Evolutionary conservation across 2,113 vertebrate genomes (phyloP), one percentile per base, ranked within the genome.

Genomic region (Proteles cristata): DNA sequence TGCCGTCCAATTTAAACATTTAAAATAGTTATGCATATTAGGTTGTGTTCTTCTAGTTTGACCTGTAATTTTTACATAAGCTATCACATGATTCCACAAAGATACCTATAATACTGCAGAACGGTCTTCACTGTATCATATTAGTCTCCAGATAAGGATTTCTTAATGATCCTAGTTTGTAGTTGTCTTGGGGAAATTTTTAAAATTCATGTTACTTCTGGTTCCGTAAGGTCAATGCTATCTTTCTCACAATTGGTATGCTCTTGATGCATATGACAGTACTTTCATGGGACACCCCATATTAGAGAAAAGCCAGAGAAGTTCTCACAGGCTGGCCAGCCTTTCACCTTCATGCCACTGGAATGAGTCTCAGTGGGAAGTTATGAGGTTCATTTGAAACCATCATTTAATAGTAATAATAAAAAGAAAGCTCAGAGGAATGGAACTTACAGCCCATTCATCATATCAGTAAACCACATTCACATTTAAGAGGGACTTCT

Each of bases 391-490:
- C 88, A n/a, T 83, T 84, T 43, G 58, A 93, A 94, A 65, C 11
- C 17, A 68, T 63, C 35, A 7, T 96, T 93, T 96, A 88, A 93
- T 71, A 63, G 48, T 35, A 90, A 43, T 16, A 69, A 90, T 69
- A 69, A 82, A 89, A 93, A 17, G 28, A 58, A 74, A 65, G 68
- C 69, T 0, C 7, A 83, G n/a, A 97, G 55, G 63, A n/a, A 90
- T 87, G 58, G 81, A 43, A 68, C 76, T 87, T 14, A 66, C 66
- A 94, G 26, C 31, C 5, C 10, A 68, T 93, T 95, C 35, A 69
- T 96, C 43, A 39, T 73, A n/a, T 73, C 0, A 66, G 88, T 92
- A 90, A 98, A 88, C 39, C 58, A 15, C 8, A 66, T 74, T 96
- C 48, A 31, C 58, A 48, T 89, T 97, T 92, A 69, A 65, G 81